Evolutionary conservation across 2,113 vertebrate species (phyloP).

Genomic region (Odocoileus hemionus): DNA sequence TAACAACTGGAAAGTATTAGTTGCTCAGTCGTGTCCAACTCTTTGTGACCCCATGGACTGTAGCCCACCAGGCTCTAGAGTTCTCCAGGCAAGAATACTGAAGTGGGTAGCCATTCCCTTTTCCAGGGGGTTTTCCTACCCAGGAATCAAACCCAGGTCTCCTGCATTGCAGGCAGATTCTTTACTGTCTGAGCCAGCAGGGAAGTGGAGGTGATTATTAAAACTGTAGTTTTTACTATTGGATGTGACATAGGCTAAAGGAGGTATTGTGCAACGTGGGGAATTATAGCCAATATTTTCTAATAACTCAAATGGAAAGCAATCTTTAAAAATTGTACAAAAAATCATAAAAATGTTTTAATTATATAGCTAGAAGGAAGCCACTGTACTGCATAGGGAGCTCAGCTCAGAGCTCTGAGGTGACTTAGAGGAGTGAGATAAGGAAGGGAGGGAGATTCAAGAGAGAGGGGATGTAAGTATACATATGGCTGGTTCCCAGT

Average conservation of each 20-base stretch:
- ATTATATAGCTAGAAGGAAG: background rate
- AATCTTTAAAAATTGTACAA: background rate
- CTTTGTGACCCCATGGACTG: background rate
- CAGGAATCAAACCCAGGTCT: background rate
- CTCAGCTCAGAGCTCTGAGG: background rate
- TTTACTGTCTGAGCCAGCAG: background rate
- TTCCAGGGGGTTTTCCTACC: background rate
- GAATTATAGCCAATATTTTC: background rate
- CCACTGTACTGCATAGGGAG: background rate
- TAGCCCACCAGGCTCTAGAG: background rate
- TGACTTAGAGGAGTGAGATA: background rate
- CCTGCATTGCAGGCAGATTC: background rate
- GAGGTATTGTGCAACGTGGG: background rate
- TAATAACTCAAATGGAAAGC: background rate
- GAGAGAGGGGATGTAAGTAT: background rate
- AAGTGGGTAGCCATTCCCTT: background rate
- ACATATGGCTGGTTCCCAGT: background rate
- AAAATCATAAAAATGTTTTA: fast-evolving
- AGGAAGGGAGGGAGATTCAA: background rate
- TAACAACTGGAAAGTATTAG: background rate
- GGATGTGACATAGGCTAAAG: background rate
- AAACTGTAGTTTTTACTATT: background rate
- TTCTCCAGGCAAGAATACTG: background rate
- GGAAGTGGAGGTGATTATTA: background rate
- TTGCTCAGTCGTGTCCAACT: background rate